These are phyloP conservation scores for Paratrypauchen microcephalus DNA, from an alignment of 2,797 vertebrate species.

Conservation along the genomic window DNA sequence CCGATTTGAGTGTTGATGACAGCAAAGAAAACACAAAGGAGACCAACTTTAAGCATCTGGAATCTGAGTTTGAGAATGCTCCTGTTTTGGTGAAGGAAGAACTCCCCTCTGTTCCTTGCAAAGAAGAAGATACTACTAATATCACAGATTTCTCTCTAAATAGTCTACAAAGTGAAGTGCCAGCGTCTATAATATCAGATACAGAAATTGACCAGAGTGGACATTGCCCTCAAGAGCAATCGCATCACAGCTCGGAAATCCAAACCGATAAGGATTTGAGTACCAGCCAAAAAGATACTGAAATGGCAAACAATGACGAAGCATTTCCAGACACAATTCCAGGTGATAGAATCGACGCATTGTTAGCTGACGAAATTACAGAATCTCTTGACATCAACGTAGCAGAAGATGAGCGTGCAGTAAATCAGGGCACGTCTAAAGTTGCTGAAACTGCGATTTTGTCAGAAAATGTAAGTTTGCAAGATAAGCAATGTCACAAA, in stretches of 20 bases:
- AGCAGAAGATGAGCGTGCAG: not conserved
- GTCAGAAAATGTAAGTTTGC: too few relatives aligned
- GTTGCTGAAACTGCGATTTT: not conserved
- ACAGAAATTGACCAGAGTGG: not conserved
- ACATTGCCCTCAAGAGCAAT: not conserved
- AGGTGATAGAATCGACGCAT: too few relatives aligned
- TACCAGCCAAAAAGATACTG: not conserved
- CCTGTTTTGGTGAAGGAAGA: conserved; percentile 13
- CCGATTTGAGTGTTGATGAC: not conserved
- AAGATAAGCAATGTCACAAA: not conserved
- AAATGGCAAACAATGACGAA: not conserved
- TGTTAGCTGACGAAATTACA: not conserved
- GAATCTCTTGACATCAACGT: not conserved
- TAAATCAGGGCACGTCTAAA: not conserved
- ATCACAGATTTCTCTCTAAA: not conserved
- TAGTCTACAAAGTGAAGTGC: not conserved
- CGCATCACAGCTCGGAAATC: not conserved
- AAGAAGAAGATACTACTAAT: not conserved
- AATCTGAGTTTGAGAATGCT: conserved; percentile 2
- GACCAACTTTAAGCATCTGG: not conserved
- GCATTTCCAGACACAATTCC: not conserved
- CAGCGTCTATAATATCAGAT: not conserved
- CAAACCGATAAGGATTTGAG: not conserved
- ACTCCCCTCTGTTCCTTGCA: not conserved
- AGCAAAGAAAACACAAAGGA: not conserved